Evolutionary conservation across 2,797 vertebrate species (phyloP), one percentile per base, ranked within the genome.

Genomic region (Sus cebifrons): DNA sequence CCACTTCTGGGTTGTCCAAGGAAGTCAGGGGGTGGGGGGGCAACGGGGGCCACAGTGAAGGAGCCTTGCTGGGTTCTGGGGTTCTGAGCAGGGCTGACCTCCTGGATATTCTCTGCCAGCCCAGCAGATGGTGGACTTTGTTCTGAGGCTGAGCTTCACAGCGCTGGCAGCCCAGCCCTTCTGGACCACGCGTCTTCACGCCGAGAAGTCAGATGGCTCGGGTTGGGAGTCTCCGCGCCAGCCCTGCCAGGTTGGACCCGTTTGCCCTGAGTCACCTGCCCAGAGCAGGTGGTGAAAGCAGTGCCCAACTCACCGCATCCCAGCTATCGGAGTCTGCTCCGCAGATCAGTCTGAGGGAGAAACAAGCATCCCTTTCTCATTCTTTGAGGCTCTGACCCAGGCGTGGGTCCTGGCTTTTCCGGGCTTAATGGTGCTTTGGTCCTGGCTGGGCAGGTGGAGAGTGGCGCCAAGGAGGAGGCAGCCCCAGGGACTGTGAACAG

Each of bases 171-270:
- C 71, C n/a, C 36, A 2, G 54, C n/a, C 14, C 71, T 52, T 70
- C 62, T 86, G 86, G 91, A 87, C 20, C 2, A 2, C 40, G 52
- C 13, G 54, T 71, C n/a, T 91, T 95, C 97, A 56, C 1, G 54
- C 25, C 68, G 97, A 95, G 96, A 81, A 44, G 87, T 96, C 97
- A 97, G 97, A 97, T 97, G 97, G 97, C 86, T 70, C 87, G 3
- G 23, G 78, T 74, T 1, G 44, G 93, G 91, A 79, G 89, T 75
- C 75, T 71, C 49, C 1, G 3, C 62, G 71, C 71, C 9, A 29
- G n/a, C 68, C 65, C 2, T 79, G 94, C 95, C 96, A 87, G 93
- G 14, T n/a, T 52, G 87, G 83, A 79, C 71, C 17, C 89, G 5
- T 64, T 65, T 7, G 20, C 68, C 86, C 85, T 1, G 44, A 44